These are phyloP conservation scores for Sandelia bainsii DNA, from an alignment of 2,797 vertebrate genomes.

Conservation along the genomic window DNA sequence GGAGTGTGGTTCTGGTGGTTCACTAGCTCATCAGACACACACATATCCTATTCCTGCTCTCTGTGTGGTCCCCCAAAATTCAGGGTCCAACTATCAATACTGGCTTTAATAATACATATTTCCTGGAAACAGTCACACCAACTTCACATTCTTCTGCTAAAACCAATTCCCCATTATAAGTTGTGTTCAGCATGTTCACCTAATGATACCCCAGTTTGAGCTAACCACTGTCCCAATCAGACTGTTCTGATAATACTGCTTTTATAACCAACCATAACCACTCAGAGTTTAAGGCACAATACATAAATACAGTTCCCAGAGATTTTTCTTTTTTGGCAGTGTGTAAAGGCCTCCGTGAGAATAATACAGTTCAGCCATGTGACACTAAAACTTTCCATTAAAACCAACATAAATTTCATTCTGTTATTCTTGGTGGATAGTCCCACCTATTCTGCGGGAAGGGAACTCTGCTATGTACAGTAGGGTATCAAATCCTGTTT, in stretches of 20 bases:
- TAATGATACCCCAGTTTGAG: slow-evolving; percentile 45
- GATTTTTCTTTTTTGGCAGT: slow-evolving; percentile 52
- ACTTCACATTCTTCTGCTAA: slow-evolving; percentile 38
- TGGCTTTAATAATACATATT: slow-evolving; percentile 59
- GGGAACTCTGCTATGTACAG: slow-evolving; percentile 18
- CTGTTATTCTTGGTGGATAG: slow-evolving; percentile 67
- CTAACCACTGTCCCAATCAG: slow-evolving; percentile 42
- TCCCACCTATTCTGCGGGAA: slow-evolving; percentile 54
- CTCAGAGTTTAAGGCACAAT: slow-evolving; percentile 30
- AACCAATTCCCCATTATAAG: slow-evolving; percentile 41
- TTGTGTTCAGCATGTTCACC: slow-evolving; percentile 31
- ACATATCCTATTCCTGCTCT: slow-evolving; percentile 56
- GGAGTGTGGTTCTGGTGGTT: slow-evolving; percentile 68
- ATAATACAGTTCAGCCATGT: slow-evolving; percentile 58
- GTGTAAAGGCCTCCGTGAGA: slow-evolving; percentile 42
- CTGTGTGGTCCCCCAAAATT: slow-evolving; percentile 67
- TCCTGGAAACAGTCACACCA: slow-evolving; percentile 52
- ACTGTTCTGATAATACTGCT: slow-evolving; percentile 50
- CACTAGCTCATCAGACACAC: slow-evolving; percentile 61
- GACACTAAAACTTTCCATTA: slow-evolving; percentile 70
- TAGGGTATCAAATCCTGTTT: slow-evolving; percentile 44
- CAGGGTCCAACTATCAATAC: slow-evolving; percentile 49
- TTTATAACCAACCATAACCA: slow-evolving; percentile 53
- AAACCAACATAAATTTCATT: slow-evolving; percentile 57
- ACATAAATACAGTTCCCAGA: slow-evolving; percentile 54